Percentiles rank a stretch among this genome's conserved stretches.
These are phyloP conservation scores for Aphelinus atriplicis DNA, from an alignment of 1,140 invertebrate species.

Conservation along the genomic window DNA sequence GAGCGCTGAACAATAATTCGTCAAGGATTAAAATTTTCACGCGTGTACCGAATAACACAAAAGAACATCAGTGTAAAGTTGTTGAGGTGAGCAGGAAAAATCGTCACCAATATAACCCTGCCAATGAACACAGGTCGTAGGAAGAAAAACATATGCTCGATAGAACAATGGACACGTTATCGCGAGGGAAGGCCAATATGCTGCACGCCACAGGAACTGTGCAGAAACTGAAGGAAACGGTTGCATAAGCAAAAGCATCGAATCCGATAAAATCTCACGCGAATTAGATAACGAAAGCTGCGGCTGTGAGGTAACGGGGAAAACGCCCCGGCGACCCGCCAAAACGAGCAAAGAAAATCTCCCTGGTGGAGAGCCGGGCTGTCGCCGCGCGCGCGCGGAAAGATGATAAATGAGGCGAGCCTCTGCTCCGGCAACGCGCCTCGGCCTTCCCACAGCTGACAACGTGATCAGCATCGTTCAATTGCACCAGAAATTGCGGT, in stretches of 20 bases:
- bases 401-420: too few species aligned
- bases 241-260: background rate
- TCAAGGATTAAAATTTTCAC: background rate
- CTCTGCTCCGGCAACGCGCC: too few species aligned
- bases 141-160: background rate
- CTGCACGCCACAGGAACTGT: background rate
- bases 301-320: too few species aligned
- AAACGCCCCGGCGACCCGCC: too few species aligned
- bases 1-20: too few species aligned
- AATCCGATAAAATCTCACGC: conserved; percentile 13
- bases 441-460: too few species aligned
- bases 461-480: too few species aligned
- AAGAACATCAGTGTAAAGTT: background rate
- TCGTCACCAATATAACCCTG: background rate
- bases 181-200: conserved; percentile 3
- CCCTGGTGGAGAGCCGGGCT: too few species aligned
- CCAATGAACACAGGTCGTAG: background rate
- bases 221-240: background rate
- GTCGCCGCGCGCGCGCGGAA: too few species aligned
- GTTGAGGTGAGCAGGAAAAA: background rate
- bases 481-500: too few species aligned
- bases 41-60: too few species aligned
- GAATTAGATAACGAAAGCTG: conserved; percentile 12
- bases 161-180: conserved; percentile 20
- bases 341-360: too few species aligned